Percentiles rank a stretch among this genome's conserved stretches.
phyloP scores from a whole-genome alignment of 2,797 vertebrate species.

The Hippoglossus hippoglossus region DNA sequence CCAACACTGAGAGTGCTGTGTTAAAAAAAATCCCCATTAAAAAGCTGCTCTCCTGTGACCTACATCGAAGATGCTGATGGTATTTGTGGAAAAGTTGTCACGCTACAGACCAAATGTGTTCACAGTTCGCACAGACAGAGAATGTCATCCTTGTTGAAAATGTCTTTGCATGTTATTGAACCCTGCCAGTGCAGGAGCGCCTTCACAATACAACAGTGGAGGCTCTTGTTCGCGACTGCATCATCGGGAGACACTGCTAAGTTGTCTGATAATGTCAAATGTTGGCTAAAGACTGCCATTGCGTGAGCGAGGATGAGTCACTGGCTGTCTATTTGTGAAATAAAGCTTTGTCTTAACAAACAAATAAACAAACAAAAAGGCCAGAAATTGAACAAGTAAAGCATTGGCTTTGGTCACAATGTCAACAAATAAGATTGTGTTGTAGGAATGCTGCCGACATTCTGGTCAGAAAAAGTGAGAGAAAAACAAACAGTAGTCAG shows the following conservation, averaged over 20 bases:
- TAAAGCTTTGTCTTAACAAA: slow-evolving; percentile 52
- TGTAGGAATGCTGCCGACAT: slow-evolving; percentile 14
- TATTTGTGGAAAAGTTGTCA: slow-evolving; percentile 31
- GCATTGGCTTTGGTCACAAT: slow-evolving; percentile 31
- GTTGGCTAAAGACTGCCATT: slow-evolving; percentile 26
- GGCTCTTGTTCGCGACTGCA: slow-evolving; percentile 64
- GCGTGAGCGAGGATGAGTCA: slow-evolving; percentile 59
- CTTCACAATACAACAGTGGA: slow-evolving; percentile 62
- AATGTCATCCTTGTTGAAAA: slow-evolving; percentile 70
- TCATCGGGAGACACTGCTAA: slow-evolving; percentile 39
- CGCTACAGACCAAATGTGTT: slow-evolving; percentile 42
- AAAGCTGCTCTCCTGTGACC: slow-evolving; percentile 27
- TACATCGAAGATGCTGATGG: slow-evolving; percentile 30
- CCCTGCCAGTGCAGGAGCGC: slow-evolving; percentile 19
- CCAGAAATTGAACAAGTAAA: slow-evolving; percentile 33
- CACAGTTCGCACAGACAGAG: slow-evolving; percentile 28
- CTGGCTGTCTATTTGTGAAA: slow-evolving; percentile 39
- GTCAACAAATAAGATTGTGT: slow-evolving; percentile 28
- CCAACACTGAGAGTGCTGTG: slow-evolving; percentile 10
- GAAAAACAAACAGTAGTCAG: slow-evolving; percentile 15
- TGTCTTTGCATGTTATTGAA: slow-evolving; percentile 39
- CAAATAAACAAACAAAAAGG: slow-evolving; percentile 36
- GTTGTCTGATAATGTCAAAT: slow-evolving; percentile 56
- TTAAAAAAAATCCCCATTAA: slow-evolving; percentile 14
- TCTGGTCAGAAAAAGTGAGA: slow-evolving; percentile 3